Evolutionary conservation across 2,113 vertebrate species (phyloP).

Genomic region (Irena cyanogastra): DNA sequence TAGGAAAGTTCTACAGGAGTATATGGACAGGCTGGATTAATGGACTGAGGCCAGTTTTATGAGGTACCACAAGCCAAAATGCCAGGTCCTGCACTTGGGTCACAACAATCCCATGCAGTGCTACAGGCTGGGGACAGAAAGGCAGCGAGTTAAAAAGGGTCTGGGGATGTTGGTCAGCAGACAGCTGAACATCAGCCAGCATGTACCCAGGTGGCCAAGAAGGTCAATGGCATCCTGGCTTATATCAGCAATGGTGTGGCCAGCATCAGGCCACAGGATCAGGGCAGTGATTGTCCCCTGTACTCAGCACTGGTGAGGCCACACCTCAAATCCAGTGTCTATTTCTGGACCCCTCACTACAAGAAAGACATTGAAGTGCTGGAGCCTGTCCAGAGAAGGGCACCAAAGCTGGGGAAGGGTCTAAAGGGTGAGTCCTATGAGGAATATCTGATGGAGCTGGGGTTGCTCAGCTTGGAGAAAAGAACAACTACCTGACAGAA

Average conservation of each 20-base stretch:
- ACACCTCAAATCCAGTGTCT: neutral
- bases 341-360: too few relatives aligned
- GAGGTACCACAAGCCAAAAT: neutral
- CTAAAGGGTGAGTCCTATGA: neutral
- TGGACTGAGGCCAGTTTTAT: neutral
- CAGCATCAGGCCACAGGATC: neutral
- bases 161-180: neutral
- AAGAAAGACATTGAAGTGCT: neutral
- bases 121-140: neutral
- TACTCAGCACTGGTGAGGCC: neutral
- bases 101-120: neutral
- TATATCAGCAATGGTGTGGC: neutral
- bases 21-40: neutral
- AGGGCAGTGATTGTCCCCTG: too few relatives aligned
- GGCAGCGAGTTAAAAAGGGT: accelerated
- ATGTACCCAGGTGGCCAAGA: neutral
- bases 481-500: neutral
- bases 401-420: neutral
- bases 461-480: neutral
- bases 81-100: neutral
- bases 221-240: neutral
- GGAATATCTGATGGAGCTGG: neutral
- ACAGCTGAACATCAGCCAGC: neutral
- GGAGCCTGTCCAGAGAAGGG: neutral
- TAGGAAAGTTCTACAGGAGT: neutral